Base-by-base conservation (phyloP, 2,797 vertebrate species). In the Cyprinella venusta region DNA sequence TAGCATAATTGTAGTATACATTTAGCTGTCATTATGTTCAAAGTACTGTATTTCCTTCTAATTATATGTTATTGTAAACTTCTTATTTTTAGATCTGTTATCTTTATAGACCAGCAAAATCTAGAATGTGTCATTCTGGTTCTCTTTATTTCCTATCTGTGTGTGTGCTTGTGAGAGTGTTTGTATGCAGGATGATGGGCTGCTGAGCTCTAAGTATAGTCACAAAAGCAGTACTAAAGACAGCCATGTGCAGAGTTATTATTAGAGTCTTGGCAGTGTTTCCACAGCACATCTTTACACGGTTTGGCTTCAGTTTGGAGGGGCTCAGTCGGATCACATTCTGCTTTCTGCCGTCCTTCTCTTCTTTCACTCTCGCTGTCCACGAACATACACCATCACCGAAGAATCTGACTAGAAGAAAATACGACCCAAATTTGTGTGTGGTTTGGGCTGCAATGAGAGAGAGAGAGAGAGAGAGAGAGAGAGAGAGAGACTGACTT, bases 241-340 rank as follows among this genome's bases (percentile, higher is more conserved):
- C 90, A 90, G 89, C 89, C 90, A 88, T 91, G 91, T 92, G 93
- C 90, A 90, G 78, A 59, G 91, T 93, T 95, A 94, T 94, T 93
- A 93, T 94, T 94, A 94, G 93, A 91, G 24, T 84, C 65, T 71
- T 92, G 91, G 92, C 91, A 90, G 86, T 87, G 77, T 84, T 81
- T 92, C 75, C 87, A 85, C 85, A 75, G 88, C 68, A 48, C 16
- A 71, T 91, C 88, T 90, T 88, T 90, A 86, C 84, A 88, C 83
- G 79, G 86, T 86, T 90, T 90, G 81, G 77, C 86, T 87, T 77
- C 79, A 64, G 80, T 84, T 87, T 76, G 56, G 26, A 84, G 82
- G 88, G 86, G 84, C 86, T 92, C 86, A 85, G 86, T 63, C 85
- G 63, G 80, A 88, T 89, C 88, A 88, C 91, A 90, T 92, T 84